A percentile compares a stretch with the other conserved stretches of the same genome.
These are phyloP conservation scores for Carollia perspicillata DNA, from an alignment of 2,113 vertebrate genomes.

Conservation along the genomic window DNA sequence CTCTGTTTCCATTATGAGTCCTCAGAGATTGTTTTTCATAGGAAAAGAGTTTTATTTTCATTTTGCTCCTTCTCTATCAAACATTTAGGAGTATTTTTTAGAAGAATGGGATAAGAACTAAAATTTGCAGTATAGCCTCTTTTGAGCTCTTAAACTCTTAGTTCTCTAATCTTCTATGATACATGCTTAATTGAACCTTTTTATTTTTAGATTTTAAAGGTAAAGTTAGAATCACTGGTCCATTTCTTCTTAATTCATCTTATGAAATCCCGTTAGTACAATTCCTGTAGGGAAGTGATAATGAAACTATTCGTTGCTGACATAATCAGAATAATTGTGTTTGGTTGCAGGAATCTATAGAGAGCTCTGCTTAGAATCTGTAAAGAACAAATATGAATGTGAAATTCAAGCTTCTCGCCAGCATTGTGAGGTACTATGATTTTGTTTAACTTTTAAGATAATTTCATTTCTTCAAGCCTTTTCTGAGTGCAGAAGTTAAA, in stretches of 20 bases:
- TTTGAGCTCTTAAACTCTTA: conserved; percentile 26
- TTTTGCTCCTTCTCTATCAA: conserved; percentile 20
- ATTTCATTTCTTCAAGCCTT: conserved; percentile 60
- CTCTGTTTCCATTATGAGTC: not conserved
- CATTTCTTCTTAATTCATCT: conserved; percentile 42
- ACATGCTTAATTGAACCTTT: conserved; percentile 1
- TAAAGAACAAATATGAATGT: conserved; percentile 98
- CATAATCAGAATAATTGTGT: conserved; percentile 73
- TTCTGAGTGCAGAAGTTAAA: conserved; percentile 47
- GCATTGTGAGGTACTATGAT: conserved; percentile 93
- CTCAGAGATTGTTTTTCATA: conserved; percentile 5
- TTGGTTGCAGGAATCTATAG: conserved; percentile 93
- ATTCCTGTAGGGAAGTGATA: conserved; percentile 41
- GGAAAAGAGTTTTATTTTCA: conserved; percentile 44
- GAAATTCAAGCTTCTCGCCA: conserved; percentile 97
- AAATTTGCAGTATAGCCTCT: conserved; percentile 26
- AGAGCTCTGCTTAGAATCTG: conserved; percentile 95
- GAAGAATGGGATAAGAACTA: not conserved
- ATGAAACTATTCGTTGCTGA: conserved; percentile 30
- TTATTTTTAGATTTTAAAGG: conserved; percentile 40
- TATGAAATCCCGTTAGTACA: conserved; percentile 14
- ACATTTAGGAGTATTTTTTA: not conserved
- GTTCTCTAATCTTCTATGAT: not conserved
- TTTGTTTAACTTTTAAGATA: conserved; percentile 63
- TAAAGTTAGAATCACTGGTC: conserved; percentile 28